Base-by-base conservation (phyloP, 2,113 vertebrate genomes). In the Vidua macroura region DNA sequence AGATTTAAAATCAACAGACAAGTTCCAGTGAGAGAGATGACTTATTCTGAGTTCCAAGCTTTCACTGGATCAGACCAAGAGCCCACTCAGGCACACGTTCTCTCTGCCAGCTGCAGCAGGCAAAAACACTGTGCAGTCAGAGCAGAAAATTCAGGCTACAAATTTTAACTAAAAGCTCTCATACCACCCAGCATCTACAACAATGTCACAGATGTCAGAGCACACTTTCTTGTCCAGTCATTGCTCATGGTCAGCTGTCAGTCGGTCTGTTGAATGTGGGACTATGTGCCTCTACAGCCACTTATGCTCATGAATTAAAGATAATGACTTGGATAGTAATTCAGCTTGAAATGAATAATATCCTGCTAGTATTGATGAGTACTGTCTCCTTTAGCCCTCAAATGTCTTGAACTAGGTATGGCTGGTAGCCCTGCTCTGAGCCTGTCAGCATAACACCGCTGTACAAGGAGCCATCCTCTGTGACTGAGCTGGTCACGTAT, bases 401-500 rank as follows among this genome's bases (percentile, higher is more conserved):
- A 12, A 31, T 6, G 12, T 43, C 35, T 23, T 66, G 41, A 62
- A 3, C 15, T 9, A 44, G 28, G 15, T 20, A 7, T 41, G 52
- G 64, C 8, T 2, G 2, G 56, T 10, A 49, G 5, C 25, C 8
- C 52, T 37, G 70, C 66, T 41, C 69, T n/a, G 10, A 11, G 7
- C 21, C 69, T 2, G 51, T 31, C 5, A 48, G 31, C 11, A 17
- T 2, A 33, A 19, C 0, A 1, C 11, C 22, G 13, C 20, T 55
- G 69, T 11, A 20, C 1, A 27, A 86, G 55, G 7, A 37, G 55
- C 49, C 48, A 80, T 28, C 25, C 76, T 37, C 62, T n/a, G 55
- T 1, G 53, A n/a, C 21, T 0, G 3, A 81, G 55, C 5, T 2
- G 56, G 23, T 27, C 80, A 86, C 0, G 0, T 28, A 44, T 25